These are phyloP conservation scores for Semaprochilodus insignis DNA, from an alignment of 2,797 vertebrate genomes.

Conservation along the genomic window DNA sequence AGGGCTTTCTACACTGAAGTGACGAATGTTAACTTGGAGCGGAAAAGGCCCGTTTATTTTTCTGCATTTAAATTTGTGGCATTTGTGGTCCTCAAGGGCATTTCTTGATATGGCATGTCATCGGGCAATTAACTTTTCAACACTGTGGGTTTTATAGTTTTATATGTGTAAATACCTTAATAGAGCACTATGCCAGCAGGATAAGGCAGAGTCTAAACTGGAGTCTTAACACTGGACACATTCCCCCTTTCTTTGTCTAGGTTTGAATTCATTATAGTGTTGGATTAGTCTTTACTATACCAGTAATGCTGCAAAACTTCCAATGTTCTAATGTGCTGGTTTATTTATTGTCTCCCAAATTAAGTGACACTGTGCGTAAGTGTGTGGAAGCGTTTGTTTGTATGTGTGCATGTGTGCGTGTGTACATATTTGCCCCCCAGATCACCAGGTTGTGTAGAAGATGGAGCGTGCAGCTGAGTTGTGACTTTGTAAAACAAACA, in stretches of 20 bases:
- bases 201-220: conserved; percentile 9
- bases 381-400: neutral
- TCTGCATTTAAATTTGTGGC: neutral
- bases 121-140: conserved; percentile 7
- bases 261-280: conserved; percentile 2
- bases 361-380: conserved; percentile 26
- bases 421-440: neutral
- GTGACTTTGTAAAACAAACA: neutral
- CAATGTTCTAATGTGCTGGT: conserved; percentile 35
- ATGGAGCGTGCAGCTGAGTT: neutral
- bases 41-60: conserved; percentile 8
- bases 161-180: conserved; percentile 22
- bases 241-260: conserved; percentile 32
- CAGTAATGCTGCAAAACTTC: conserved; percentile 51
- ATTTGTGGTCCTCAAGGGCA: conserved; percentile 1
- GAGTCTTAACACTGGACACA: conserved; percentile 55
- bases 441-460: conserved; percentile 24
- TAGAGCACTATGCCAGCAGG: conserved; percentile 40
- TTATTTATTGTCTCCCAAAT: conserved; percentile 58
- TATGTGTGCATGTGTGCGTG: neutral
- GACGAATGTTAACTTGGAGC: conserved; percentile 22
- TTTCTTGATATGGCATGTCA: conserved; percentile 17
- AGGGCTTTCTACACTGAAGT: conserved; percentile 39
- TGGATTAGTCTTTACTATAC: conserved; percentile 31
- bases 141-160: conserved; percentile 5